Evolutionary conservation across 1,140 invertebrate species (phyloP).

Genomic region (Orius laevigatus): DNA sequence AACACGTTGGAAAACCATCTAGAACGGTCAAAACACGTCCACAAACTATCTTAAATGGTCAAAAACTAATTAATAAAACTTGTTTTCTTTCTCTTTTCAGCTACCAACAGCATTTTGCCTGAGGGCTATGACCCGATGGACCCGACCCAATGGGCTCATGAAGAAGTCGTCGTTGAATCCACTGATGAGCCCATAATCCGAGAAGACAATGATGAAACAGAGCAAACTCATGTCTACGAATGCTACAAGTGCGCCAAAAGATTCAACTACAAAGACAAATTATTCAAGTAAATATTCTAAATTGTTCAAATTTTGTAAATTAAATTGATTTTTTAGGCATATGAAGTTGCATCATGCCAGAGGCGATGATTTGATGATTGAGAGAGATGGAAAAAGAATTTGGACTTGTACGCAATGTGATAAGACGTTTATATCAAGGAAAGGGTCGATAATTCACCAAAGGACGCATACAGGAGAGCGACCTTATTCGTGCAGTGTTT

Average conservation of each 20-base stretch:
- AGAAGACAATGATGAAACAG: conserved; percentile 5
- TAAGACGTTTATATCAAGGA: conserved; percentile 18
- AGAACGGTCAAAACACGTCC: too few species aligned
- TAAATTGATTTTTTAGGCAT: conserved; percentile 12
- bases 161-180: conserved; percentile 14
- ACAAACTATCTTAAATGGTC: too few species aligned
- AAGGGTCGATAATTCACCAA: conserved; percentile 21
- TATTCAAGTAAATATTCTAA: conserved; percentile 13
- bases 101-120: conserved; percentile 16
- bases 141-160: conserved; percentile 13
- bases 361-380: conserved; percentile 14
- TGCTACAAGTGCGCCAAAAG: conserved; percentile 16
- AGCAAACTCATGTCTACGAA: conserved; percentile 15
- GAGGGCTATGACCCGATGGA: conserved; percentile 13
- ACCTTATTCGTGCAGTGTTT: conserved; percentile 30
- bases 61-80: too few species aligned
- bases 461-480: conserved; percentile 29
- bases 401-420: conserved; percentile 18
- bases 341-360: conserved; percentile 14
- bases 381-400: conserved; percentile 17
- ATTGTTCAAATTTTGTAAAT: neutral
- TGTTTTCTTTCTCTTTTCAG: too few species aligned
- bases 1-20: too few species aligned
- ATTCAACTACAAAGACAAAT: conserved; percentile 17
- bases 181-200: conserved; percentile 4